These are phyloP conservation scores for Pterocles burchelli DNA, from an alignment of 2,113 vertebrate species.

Conservation along the genomic window DNA sequence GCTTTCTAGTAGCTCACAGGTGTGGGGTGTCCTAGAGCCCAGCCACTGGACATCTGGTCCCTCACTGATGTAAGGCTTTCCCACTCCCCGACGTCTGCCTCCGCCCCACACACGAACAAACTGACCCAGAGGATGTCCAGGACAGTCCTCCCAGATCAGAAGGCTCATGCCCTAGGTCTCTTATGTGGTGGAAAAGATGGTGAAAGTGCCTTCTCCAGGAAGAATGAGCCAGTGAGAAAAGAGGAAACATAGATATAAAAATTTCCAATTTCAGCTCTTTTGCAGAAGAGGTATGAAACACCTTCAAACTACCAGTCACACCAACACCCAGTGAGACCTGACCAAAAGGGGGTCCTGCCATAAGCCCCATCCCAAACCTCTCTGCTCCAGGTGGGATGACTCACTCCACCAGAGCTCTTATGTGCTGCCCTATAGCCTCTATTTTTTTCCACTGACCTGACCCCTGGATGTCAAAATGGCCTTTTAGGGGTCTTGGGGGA, in stretches of 20 bases:
- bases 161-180: background rate
- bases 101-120: background rate
- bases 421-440: background rate
- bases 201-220: background rate
- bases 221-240: background rate
- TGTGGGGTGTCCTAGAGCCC: background rate
- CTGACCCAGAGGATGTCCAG: background rate
- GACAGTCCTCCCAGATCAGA: background rate
- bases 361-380: background rate
- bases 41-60: background rate
- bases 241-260: background rate
- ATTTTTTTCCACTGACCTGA: background rate
- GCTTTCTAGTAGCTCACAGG: background rate
- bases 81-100: background rate
- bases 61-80: background rate
- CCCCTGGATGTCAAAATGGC: background rate
- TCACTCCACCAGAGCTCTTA: background rate
- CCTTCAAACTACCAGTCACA: background rate
- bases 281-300: background rate
- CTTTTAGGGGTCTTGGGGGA: accelerated
- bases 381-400: background rate
- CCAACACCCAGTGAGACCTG: background rate
- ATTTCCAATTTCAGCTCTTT: background rate
- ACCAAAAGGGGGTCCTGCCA: background rate
- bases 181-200: background rate